Conservation (phyloP, 2,113 vertebrate species). For the Phyllostomus discolor region DNA sequence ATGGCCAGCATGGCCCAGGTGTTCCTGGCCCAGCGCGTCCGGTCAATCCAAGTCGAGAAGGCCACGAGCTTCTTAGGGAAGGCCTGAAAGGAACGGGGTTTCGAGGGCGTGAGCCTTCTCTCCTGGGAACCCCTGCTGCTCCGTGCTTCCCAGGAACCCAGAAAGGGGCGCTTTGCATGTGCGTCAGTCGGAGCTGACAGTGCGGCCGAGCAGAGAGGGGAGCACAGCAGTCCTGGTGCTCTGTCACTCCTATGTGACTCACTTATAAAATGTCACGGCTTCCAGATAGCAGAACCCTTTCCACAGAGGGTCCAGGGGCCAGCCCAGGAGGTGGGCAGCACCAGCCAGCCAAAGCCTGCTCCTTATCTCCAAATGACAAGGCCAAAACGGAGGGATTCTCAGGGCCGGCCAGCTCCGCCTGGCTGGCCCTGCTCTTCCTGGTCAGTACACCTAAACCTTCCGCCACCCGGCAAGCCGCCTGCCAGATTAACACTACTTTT, state of each 20-base stretch:
- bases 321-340: not conserved
- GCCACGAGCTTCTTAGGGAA: constrained; percentile 91
- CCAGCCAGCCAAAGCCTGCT: not conserved
- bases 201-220: not conserved
- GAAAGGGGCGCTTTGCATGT: rapidly evolving
- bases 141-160: not conserved
- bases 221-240: rapidly evolving
- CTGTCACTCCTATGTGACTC: rapidly evolving
- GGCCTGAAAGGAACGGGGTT: constrained; percentile 72
- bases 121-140: no score
- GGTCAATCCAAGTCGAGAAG: constrained; percentile 95
- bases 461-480: not conserved
- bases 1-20: constrained; percentile 96
- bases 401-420: not conserved
- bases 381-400: not conserved
- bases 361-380: not conserved
- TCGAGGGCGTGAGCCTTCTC: not conserved
- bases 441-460: not conserved
- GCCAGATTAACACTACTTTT: not conserved
- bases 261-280: not conserved
- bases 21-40: constrained; percentile 95
- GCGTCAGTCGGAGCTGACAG: rapidly evolving
- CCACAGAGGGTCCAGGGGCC: not conserved
- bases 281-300: not conserved
- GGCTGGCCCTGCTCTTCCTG: not conserved